Conservation (phyloP, 2,888 invertebrate species). For the Cyclophora albipunctata region DNA sequence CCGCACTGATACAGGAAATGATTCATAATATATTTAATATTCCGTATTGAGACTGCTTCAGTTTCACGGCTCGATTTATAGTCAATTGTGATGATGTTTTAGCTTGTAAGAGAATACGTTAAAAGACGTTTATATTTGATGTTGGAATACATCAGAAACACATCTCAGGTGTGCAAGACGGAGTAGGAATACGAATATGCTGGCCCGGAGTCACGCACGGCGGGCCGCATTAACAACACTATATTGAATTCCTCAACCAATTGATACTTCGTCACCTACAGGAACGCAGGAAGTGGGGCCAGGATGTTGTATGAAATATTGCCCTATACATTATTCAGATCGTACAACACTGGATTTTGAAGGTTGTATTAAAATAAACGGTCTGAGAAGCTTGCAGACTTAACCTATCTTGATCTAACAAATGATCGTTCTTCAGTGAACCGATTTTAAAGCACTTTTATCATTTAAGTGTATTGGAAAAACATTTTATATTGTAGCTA, state of each 20-base stretch:
- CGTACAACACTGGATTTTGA: too few species aligned
- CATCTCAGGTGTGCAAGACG: constrained; percentile 43
- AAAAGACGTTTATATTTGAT: constrained; percentile 34
- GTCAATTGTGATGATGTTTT: constrained; percentile 22
- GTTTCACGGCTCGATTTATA: constrained; percentile 17
- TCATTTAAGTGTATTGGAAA: constrained; percentile 22
- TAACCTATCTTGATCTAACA: too few species aligned
- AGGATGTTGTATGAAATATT: constrained; percentile 44
- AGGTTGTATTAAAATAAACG: too few species aligned
- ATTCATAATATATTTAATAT: constrained; percentile 16
- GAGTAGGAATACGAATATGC: constrained; percentile 42
- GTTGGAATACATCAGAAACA: constrained; percentile 29
- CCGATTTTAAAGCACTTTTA: constrained; percentile 17
- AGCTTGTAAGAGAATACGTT: constrained; percentile 26
- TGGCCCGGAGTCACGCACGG: constrained; percentile 31
- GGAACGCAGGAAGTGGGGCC: constrained; percentile 49
- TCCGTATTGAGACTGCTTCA: constrained; percentile 12
- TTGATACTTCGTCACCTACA: constrained; percentile 56
- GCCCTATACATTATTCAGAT: constrained; percentile 13
- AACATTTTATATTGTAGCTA: constrained; percentile 31
- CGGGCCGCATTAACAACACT: constrained; percentile 42
- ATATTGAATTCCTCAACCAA: constrained; percentile 63
- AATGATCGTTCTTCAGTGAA: too few species aligned
- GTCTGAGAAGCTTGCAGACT: too few species aligned
- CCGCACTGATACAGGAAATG: constrained; percentile 14